A percentile compares a stretch with the other conserved stretches of the same genome.
Evolutionary conservation across 1,140 invertebrate genomes (phyloP).

Genomic region (Dendroctonus valens): DNA sequence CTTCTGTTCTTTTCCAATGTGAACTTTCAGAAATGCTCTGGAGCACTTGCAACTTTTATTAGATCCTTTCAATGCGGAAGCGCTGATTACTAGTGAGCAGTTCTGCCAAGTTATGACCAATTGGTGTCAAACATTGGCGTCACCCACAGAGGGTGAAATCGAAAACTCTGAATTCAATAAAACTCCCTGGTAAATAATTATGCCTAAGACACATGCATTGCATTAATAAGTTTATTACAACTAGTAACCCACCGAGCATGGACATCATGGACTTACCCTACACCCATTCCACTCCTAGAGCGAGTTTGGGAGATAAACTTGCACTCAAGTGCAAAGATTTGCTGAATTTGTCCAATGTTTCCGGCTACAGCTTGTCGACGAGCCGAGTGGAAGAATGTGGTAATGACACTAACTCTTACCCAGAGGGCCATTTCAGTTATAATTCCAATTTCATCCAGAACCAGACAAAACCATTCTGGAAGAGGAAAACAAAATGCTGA

Average conservation of each 20-base stretch:
- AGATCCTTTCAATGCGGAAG: constrained; percentile 33
- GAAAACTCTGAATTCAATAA: constrained; percentile 23
- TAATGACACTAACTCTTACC: not conserved
- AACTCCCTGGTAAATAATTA: not conserved
- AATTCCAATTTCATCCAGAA: not conserved
- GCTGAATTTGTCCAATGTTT: constrained; percentile 36
- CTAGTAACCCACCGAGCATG: constrained; percentile 10
- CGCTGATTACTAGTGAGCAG: constrained; percentile 19
- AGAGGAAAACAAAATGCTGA: constrained; percentile 34
- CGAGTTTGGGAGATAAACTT: constrained; percentile 34
- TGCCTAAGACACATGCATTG: not conserved
- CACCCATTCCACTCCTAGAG: constrained; percentile 34
- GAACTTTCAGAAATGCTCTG: constrained; percentile 34
- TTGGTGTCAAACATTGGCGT: constrained; percentile 34
- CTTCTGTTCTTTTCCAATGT: not conserved
- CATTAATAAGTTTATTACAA: not conserved
- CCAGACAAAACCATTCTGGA: constrained; percentile 29
- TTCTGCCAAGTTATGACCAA: constrained; percentile 34
- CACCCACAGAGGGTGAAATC: constrained; percentile 8
- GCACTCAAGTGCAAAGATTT: constrained; percentile 31
- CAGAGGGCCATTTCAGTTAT: too few species aligned
- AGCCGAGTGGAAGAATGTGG: constrained; percentile 21
- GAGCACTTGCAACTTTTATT: constrained; percentile 31
- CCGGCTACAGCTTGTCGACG: constrained; percentile 35
- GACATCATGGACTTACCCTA: constrained; percentile 30